These are phyloP conservation scores for Limnephilus lunatus DNA, from an alignment of 2,888 invertebrate species.

Conservation along the genomic window DNA sequence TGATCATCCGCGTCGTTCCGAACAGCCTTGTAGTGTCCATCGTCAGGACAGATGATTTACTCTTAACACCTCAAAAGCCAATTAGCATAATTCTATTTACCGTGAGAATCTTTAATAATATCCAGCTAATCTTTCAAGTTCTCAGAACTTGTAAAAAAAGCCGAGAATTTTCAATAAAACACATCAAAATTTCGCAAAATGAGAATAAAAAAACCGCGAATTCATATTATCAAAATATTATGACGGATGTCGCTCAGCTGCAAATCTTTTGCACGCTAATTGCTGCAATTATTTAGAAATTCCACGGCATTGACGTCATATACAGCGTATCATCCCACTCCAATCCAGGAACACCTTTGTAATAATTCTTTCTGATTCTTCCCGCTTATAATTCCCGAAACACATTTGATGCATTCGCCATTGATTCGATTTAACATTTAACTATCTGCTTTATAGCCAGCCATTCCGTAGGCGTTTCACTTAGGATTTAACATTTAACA, in stretches of 20 bases:
- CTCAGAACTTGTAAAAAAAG: not conserved
- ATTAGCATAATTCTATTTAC: not conserved
- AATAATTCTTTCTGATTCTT: not conserved
- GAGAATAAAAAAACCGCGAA: not conserved
- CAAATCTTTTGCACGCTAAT: not conserved
- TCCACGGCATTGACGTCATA: not conserved
- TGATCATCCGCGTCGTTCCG: not conserved
- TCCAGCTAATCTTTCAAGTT: not conserved
- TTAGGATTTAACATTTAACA: not conserved
- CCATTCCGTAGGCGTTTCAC: not conserved
- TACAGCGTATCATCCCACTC: not conserved
- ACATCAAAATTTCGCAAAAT: too few species aligned
- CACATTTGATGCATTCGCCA: not conserved
- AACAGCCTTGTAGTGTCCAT: not conserved
- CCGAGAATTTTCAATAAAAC: not conserved
- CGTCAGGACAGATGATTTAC: not conserved
- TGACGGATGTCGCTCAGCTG: not conserved
- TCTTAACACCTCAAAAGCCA: not conserved
- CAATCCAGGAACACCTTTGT: not conserved
- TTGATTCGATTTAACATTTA: not conserved
- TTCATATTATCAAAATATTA: not conserved
- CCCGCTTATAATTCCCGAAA: not conserved
- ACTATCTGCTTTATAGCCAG: not conserved
- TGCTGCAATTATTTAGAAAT: not conserved
- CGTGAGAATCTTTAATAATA: not conserved